These are phyloP conservation scores for Theristicus caerulescens DNA, from an alignment of 2,113 vertebrate species.

Conservation along the genomic window DNA sequence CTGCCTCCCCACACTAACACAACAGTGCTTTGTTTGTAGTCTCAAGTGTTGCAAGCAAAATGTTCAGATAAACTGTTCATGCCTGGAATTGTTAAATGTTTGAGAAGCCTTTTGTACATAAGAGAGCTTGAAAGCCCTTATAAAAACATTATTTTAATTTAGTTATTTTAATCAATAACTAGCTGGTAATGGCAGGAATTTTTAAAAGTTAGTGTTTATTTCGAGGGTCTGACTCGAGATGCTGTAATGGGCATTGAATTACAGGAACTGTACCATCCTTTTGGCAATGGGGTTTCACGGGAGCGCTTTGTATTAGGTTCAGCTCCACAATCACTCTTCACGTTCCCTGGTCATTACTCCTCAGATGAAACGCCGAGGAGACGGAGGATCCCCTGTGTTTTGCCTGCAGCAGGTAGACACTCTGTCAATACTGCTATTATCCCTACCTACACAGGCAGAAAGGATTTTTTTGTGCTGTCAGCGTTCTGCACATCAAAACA, in stretches of 20 bases:
- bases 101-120: neutral
- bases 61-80: neutral
- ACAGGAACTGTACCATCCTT: neutral
- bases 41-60: neutral
- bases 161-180: neutral
- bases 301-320: neutral
- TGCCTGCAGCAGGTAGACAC: neutral
- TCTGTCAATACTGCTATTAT: constrained; percentile 28
- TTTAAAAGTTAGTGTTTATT: neutral
- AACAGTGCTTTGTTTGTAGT: neutral
- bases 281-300: neutral
- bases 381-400: neutral
- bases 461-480: constrained; percentile 42
- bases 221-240: neutral
- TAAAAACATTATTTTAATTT: neutral
- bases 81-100: neutral
- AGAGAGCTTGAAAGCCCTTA: neutral
- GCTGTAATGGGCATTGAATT: neutral
- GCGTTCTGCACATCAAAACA: constrained; percentile 40
- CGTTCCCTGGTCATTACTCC: neutral
- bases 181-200: neutral
- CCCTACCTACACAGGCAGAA: neutral
- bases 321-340: neutral
- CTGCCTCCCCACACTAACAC: neutral
- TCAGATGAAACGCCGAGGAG: neutral